Percentiles rank a stretch among this genome's conserved stretches.
These are phyloP conservation scores for Oreotragus oreotragus DNA, from an alignment of 2,113 vertebrate species.

Conservation along the genomic window DNA sequence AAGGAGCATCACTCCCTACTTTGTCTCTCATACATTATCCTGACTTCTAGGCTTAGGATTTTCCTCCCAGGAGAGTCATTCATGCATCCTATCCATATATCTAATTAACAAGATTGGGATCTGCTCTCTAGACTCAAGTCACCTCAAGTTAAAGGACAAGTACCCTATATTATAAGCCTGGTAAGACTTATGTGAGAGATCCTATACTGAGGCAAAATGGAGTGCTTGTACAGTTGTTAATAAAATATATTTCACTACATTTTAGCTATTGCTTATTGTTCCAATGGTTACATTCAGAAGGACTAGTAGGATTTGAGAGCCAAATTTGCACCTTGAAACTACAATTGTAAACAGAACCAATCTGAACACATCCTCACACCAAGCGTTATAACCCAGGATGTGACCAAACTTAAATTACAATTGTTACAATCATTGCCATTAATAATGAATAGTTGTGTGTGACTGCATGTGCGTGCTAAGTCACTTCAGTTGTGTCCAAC, in stretches of 20 bases:
- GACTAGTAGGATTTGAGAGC: not conserved
- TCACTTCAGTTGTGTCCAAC: not conserved
- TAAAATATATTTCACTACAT: not conserved
- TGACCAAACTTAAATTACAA: not conserved
- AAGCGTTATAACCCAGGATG: not conserved
- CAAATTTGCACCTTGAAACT: not conserved
- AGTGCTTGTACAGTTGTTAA: not conserved
- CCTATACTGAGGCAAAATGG: rapidly evolving
- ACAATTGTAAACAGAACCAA: not conserved
- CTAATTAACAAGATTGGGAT: not conserved
- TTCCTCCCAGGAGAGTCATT: not conserved
- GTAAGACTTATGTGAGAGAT: not conserved
- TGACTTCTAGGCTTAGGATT: not conserved
- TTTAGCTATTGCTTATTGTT: not conserved
- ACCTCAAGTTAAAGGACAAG: not conserved
- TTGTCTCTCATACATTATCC: not conserved
- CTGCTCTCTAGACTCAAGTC: not conserved
- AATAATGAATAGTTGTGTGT: not conserved
- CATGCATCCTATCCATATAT: not conserved
- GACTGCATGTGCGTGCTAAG: not conserved
- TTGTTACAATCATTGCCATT: not conserved
- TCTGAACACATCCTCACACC: not conserved
- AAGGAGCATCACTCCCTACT: not conserved
- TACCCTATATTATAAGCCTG: not conserved
- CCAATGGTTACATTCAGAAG: not conserved